Base-by-base conservation (phyloP, 1,140 invertebrate species). In the Pachypeltis micranthus region DNA sequence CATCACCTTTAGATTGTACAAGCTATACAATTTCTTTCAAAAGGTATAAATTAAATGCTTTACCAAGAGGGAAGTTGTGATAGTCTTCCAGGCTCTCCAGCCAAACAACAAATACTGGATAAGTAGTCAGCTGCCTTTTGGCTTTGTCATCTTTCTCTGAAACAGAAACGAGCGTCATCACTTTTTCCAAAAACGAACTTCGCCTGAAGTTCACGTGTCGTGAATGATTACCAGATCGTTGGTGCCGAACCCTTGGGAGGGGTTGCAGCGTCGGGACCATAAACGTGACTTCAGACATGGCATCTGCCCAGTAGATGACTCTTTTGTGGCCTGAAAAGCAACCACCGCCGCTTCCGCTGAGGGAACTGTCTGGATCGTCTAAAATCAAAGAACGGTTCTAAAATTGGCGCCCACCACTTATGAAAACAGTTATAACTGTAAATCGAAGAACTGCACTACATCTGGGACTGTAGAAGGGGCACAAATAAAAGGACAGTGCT, bases 291-390 rank as follows among this genome's bases (percentile, higher is more conserved):
- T 98, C 94, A 1, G 91, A 90, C 26, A 84, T 88, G 0, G 91
- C 87, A 75, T 98, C 95, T n/a, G 93, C 88, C 94, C 94, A 98
- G 76, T 97, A 97, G 1, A 98, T 74, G 1, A 94, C 85, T 67
- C 84, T 79, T 47, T 80, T 80, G 19, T 81, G 77, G 0, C 85
- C 86, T 74, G 88, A 86, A 72, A 88, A 91, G 14, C 86, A 71
- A 70, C 79, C 75, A 51, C 81, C 69, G 16, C 57, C 57, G 24
- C 57, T 59, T 28, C 57, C 57, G 3, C 28, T 51, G 10, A 10
- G 4, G 4, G 4, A 4, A 21, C 7, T 31, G 24, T 59, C 57
- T 19, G n/a, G 1, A 29, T 59, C 57, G 19, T 14, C 27, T 57
- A 14, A 34, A 61, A 61, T 4, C 23, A 25, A 57, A 57, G 7